phyloP scores from a whole-genome alignment of 2,888 invertebrate genomes.

The Pterobdella sp. region DNA sequence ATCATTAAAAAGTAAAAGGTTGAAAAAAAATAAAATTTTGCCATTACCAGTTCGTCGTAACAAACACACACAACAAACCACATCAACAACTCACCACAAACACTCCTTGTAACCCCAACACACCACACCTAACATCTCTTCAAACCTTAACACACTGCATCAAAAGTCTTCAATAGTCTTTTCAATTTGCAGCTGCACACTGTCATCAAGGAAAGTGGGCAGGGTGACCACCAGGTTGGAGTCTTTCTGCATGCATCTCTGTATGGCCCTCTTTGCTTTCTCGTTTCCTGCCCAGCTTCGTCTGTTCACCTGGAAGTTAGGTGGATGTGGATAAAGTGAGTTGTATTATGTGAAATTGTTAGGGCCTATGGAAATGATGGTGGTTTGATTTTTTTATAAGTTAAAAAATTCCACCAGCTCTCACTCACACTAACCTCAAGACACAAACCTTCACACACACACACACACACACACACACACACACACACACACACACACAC shows the following conservation, averaged over 20 bases:
- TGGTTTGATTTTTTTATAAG: not conserved
- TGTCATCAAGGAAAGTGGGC: constrained; percentile 48
- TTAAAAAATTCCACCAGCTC: not conserved
- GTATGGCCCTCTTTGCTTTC: constrained; percentile 55
- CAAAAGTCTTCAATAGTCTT: not conserved
- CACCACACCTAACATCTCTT: not conserved
- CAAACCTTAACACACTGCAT: not conserved
- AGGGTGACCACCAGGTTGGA: constrained; percentile 55
- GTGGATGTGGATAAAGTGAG: not conserved
- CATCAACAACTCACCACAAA: not conserved
- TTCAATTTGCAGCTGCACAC: not conserved
- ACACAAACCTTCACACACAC: not conserved
- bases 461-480: not conserved
- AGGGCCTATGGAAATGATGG: not conserved
- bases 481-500: not conserved
- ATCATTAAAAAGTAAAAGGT: too few species aligned
- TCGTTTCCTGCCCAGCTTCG: constrained; percentile 58
- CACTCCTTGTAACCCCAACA: not conserved
- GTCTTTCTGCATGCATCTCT: constrained; percentile 53
- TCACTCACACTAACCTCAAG: not conserved
- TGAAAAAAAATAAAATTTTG: too few species aligned
- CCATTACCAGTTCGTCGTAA: not conserved
- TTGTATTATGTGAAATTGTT: not conserved
- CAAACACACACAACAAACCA: not conserved
- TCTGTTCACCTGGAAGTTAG: constrained; percentile 50